Evolutionary conservation across 2,797 vertebrate species (phyloP).

Genomic region (Malacoctenus gilli): DNA sequence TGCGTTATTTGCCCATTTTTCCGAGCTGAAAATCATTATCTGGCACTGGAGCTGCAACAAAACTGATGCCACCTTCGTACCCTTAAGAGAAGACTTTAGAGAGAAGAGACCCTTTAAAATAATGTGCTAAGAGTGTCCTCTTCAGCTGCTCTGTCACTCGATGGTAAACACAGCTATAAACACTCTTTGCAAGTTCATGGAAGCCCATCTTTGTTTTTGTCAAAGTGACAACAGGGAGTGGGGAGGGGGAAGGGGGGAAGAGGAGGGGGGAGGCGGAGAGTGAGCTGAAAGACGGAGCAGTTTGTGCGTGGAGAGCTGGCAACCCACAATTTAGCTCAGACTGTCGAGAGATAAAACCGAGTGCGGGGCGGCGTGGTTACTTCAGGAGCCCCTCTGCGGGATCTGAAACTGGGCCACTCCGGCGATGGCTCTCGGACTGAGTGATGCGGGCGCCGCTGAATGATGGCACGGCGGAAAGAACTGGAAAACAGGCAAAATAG

Average conservation of each 20-base stretch:
- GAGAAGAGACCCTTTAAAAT: constrained; percentile 41
- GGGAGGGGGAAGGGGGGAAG: too few relatives aligned
- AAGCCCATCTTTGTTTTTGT: constrained; percentile 54
- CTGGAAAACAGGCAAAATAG: constrained; percentile 56
- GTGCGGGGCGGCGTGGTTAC: constrained; percentile 66
- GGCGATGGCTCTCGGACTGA: constrained; percentile 51
- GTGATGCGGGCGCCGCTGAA: constrained; percentile 66
- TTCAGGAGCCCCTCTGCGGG: constrained; percentile 64
- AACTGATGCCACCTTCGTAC: constrained; percentile 19
- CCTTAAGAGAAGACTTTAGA: constrained; percentile 10
- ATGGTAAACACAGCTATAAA: constrained; percentile 48
- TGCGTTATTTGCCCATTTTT: too few relatives aligned
- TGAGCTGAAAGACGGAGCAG: constrained; percentile 31
- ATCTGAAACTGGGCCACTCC: constrained; percentile 73
- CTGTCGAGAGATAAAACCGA: constrained; percentile 62
- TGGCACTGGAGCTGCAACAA: constrained; percentile 22
- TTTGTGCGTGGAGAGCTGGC: constrained; percentile 42
- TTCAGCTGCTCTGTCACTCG: constrained; percentile 21
- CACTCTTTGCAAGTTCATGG: constrained; percentile 41
- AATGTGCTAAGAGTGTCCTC: constrained; percentile 36
- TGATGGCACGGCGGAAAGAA: constrained; percentile 70
- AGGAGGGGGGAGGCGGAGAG: constrained; percentile 13
- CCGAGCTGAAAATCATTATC: constrained; percentile 45
- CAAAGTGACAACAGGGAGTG: constrained; percentile 52
- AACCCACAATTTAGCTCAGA: constrained; percentile 67